phyloP scores from a whole-genome alignment of 2,797 vertebrate genomes.

The Anableps anableps region DNA sequence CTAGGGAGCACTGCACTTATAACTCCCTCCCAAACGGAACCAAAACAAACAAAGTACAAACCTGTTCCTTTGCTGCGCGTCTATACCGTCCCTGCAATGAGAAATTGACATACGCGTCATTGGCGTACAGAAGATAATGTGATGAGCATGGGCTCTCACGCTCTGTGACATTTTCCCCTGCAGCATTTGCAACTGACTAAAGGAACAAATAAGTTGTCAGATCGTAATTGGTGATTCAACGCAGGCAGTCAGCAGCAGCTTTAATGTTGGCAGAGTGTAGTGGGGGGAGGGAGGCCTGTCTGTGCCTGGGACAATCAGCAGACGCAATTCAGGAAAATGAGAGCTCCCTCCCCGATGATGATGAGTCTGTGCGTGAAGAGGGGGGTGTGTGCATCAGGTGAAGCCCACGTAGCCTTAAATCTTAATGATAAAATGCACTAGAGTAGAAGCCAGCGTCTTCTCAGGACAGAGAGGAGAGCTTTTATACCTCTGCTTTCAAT shows the following conservation, averaged over 20 bases:
- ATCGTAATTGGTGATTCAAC: constrained; percentile 67
- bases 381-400: constrained; percentile 59
- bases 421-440: constrained; percentile 80
- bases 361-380: constrained; percentile 56
- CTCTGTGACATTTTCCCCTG: constrained; percentile 56
- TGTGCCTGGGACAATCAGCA: constrained; percentile 70
- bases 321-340: constrained; percentile 51
- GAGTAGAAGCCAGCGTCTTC: constrained; percentile 75
- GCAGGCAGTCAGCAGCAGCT: constrained; percentile 61
- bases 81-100: constrained; percentile 40
- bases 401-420: constrained; percentile 77
- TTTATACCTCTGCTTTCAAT: constrained; percentile 81
- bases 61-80: neutral
- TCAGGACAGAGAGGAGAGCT: constrained; percentile 74
- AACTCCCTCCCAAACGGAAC: constrained; percentile 22
- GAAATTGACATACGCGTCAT: constrained; percentile 55
- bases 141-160: constrained; percentile 58
- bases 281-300: constrained; percentile 5
- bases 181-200: constrained; percentile 69
- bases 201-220: constrained; percentile 72
- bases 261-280: constrained; percentile 36
- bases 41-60: constrained; percentile 27
- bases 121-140: constrained; percentile 56
- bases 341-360: constrained; percentile 49
- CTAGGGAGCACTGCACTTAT: constrained; percentile 61